These are phyloP conservation scores for Harpalus rubripes DNA, from an alignment of 2,888 invertebrate species.

Conservation along the genomic window DNA sequence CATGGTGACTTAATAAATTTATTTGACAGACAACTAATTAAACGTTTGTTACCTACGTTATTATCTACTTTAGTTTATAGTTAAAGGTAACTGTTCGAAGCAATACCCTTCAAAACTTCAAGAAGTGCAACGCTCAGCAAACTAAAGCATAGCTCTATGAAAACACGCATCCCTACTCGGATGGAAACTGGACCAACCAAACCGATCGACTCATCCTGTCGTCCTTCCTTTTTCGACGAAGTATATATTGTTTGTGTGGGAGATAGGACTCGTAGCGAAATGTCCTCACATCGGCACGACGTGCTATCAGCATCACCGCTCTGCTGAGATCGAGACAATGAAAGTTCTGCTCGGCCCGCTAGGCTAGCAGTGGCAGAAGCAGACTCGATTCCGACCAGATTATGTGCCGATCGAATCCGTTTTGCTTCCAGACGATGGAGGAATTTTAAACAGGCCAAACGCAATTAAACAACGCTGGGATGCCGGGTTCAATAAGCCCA, in stretches of 20 bases:
- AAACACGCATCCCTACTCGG: background rate
- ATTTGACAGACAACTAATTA: no score
- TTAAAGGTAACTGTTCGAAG: no score
- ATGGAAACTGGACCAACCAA: background rate
- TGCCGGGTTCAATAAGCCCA: background rate
- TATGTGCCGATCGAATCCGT: conserved; percentile 1
- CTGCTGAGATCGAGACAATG: background rate
- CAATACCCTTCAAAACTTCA: no score
- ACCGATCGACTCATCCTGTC: no score
- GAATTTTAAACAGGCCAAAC: background rate
- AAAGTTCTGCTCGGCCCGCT: background rate
- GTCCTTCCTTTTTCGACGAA: background rate
- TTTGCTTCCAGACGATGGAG: background rate
- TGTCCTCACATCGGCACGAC: background rate
- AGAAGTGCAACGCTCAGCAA: no score
- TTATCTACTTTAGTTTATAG: no score
- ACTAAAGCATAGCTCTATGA: background rate
- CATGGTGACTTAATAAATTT: no score
- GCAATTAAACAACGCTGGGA: background rate
- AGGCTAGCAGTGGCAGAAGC: background rate
- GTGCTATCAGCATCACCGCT: background rate
- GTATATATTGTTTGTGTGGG: conserved; percentile 2
- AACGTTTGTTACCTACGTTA: no score
- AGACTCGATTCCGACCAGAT: background rate
- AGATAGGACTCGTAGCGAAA: background rate